Percentiles rank a stretch among this genome's conserved stretches.
Evolutionary conservation across 2,888 invertebrate genomes (phyloP).

Genomic region (Drosophila peninsularis): DNA sequence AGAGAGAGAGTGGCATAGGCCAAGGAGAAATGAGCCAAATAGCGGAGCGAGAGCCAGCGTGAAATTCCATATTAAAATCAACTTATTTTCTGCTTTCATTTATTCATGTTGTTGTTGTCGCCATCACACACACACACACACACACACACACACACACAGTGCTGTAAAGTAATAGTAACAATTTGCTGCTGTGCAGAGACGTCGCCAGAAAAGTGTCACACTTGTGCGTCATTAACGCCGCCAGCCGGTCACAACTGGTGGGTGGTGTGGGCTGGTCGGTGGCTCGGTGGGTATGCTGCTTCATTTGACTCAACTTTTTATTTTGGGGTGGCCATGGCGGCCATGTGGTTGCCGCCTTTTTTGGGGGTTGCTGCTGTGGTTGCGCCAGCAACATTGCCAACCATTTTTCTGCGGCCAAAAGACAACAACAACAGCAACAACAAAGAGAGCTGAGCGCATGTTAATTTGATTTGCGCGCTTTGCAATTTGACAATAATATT

Average conservation of each 20-base stretch:
- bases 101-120: conserved; percentile 70
- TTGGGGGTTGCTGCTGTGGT: conserved; percentile 73
- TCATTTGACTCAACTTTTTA: conserved; percentile 41
- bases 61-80: conserved; percentile 81
- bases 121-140: conserved; percentile 31
- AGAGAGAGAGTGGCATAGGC: conserved; percentile 18
- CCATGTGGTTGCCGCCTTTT: conserved; percentile 56
- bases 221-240: conserved; percentile 83
- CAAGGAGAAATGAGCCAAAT: conserved; percentile 30
- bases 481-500: conserved; percentile 81
- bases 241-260: conserved; percentile 78
- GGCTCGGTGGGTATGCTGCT: conserved; percentile 29
- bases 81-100: conserved; percentile 81
- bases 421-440: conserved; percentile 40
- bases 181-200: conserved; percentile 56
- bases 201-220: conserved; percentile 77
- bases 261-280: conserved; percentile 57
- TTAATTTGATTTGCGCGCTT: conserved; percentile 80
- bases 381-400: conserved; percentile 79
- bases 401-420: conserved; percentile 77
- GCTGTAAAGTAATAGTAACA: conserved; percentile 70
- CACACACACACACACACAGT: conserved; percentile 22
- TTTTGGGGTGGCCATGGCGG: conserved; percentile 55
- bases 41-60: conserved; percentile 59
- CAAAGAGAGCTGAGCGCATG: conserved; percentile 54